phyloP scores from a whole-genome alignment of 2,888 invertebrate genomes.

The Lasioglossum villosulum region DNA sequence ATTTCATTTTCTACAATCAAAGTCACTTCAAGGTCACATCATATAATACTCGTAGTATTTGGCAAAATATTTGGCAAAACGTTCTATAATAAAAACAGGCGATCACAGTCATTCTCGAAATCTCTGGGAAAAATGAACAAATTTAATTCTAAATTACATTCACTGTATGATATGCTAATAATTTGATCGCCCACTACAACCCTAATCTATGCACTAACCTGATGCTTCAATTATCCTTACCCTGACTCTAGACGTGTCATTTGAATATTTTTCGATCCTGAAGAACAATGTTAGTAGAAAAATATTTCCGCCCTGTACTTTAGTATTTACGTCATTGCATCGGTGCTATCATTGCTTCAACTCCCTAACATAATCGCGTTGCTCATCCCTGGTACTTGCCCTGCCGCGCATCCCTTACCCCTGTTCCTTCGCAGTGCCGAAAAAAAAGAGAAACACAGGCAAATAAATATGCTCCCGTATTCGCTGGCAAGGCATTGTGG shows the following conservation, averaged over 20 bases:
- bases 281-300: not conserved
- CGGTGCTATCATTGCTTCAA: not conserved
- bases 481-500: conserved; percentile 78
- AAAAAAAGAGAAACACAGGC: conserved; percentile 40
- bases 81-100: too few relatives aligned
- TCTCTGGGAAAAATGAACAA: too few relatives aligned
- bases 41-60: too few relatives aligned
- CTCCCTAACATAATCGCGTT: not conserved
- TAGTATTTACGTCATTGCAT: not conserved
- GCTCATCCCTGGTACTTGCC: not conserved
- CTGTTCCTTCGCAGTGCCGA: conserved; percentile 15
- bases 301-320: not conserved
- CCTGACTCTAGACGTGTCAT: not conserved
- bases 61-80: too few relatives aligned
- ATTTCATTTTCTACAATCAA: too few relatives aligned
- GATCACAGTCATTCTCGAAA: too few relatives aligned
- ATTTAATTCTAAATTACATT: too few relatives aligned
- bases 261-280: not conserved
- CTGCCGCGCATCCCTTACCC: not conserved
- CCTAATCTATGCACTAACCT: not conserved
- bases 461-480: conserved; percentile 78
- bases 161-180: not conserved
- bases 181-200: too few relatives aligned
- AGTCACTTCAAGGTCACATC: too few relatives aligned
- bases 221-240: not conserved